Evolutionary conservation across 2,113 vertebrate species (phyloP), one percentile per base, ranked within the genome.

Genomic region (Thomomys bottae): DNA sequence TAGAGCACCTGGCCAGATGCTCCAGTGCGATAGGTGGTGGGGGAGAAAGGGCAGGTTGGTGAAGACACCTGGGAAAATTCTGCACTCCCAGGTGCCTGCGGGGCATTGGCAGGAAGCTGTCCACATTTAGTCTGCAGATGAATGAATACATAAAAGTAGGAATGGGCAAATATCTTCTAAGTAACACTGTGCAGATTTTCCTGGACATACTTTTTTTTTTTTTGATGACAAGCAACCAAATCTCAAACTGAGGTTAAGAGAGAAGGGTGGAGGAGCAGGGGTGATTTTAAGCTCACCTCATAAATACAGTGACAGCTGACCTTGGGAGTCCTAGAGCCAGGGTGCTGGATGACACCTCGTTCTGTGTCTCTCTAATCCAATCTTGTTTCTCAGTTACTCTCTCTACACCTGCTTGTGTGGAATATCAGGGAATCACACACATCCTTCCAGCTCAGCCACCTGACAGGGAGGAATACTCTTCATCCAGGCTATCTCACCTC

Each of bases 151-250:
- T 32, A 23, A 81, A 64, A 11, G 20, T 59, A 36, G 0, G 23
- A 18, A 23, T 21, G 30, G 24, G 18, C 11, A 42, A 7, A 30
- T 34, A 15, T 10, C 20, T 23, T 67, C 63, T 26, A 17, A 57
- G 42, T n/a, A 7, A 7, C 21, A 0, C 30, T n/a, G 4, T 3
- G 17, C 8, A 0, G 18, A 23, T 18, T n/a, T 42, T 38, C 49
- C 73, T 42, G 66, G 68, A 38, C 21, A 18, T 30, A 26, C 28
- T 10, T 34, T 8, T 57, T 73, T 54, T 54, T 17, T 54, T 54
- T 54, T 40, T 71, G 23, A 32, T 49, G 1, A 49, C 8, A 45
- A 72, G 42, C 1, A 30, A 70, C 5, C n/a, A 71, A 71, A 24
- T 34, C 21, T 38, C 36, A 45, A 30, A 45, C 63, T 70, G 6